Evolutionary conservation across 2,888 invertebrate genomes (phyloP).

Genomic region (Synergus japonicus): DNA sequence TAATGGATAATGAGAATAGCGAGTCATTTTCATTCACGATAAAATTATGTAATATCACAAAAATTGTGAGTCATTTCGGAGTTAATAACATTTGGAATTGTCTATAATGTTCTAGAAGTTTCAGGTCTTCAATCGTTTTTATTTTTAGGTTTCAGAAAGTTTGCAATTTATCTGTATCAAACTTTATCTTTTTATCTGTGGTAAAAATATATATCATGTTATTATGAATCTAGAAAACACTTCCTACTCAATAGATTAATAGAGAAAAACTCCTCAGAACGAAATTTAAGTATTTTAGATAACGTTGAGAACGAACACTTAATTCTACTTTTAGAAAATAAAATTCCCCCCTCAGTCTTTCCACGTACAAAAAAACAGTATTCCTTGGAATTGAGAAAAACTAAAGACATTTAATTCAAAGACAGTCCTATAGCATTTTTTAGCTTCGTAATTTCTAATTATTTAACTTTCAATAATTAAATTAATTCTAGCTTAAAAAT

Average conservation of each 20-base stretch:
- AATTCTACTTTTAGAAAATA: background rate
- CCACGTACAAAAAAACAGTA: background rate
- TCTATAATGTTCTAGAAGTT: background rate
- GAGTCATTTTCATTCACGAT: background rate
- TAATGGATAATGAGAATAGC: background rate
- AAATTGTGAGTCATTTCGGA: background rate
- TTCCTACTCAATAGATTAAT: background rate
- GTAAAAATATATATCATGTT: no score
- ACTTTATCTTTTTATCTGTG: no score
- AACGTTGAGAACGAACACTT: no score
- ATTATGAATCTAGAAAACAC: no score
- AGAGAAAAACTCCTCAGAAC: background rate
- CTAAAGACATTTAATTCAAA: background rate
- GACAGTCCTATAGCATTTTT: background rate
- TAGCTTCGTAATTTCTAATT: background rate
- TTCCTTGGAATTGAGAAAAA: background rate
- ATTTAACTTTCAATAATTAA: background rate
- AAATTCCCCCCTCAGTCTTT: background rate
- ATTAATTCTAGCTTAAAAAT: background rate
- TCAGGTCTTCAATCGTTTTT: background rate
- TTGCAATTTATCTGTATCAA: no score
- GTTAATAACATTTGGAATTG: background rate
- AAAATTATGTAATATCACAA: background rate
- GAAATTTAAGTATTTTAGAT: background rate
- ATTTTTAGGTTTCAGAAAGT: background rate